Evolutionary conservation across 2,888 invertebrate species (phyloP), one percentile per base, ranked within the genome.

Genomic region (Harmothoe impar): DNA sequence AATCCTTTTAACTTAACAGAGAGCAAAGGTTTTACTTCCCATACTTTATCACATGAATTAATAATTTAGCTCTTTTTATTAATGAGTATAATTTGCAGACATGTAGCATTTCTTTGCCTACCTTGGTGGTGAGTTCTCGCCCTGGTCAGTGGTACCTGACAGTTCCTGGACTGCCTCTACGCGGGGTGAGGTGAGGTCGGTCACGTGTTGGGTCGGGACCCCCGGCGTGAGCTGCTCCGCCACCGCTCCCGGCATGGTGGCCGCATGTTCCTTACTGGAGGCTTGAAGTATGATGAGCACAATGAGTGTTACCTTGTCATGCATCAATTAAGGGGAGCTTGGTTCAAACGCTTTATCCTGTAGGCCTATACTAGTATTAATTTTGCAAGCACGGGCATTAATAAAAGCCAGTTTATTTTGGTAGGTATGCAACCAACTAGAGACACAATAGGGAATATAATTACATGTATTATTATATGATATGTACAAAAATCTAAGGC

Each of bases 241-340:
- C 35, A 81, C 43, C 43, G 31, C 81, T 17, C 81, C 81, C 43
- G 81, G 81, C 35, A 81, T 81, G n/a, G 35, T 81, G n/a, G 23
- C 43, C 20, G 35, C 43, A 81, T 3, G 10, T 0, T 33, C 81
- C 81, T 23, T 20, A 17, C 35, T 5, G 17, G 81, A 3, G 0
- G 81, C n/a, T 43, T 23, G 3, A n/a, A 0, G n/a, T 7, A 25
- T 25, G 20, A 25, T 62, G 3, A n/a, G 62, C 62, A 62, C n/a
- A n/a, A n/a, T 5, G 23, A 62, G 10, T 43, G 10, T 43, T 43
- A 62, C 20, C 7, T 7, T 62, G 23, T n/a, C 62, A 62, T 20
- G 20, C 15, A 62, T n/a, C 62, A 62, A n/a, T 77, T n/a, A 68
- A 17, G n/a, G 10, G 7, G 68, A 20, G 68, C 12, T 52, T 17